phyloP scores from a whole-genome alignment of 2,888 invertebrate species.

The Chymomyza caudatula region DNA sequence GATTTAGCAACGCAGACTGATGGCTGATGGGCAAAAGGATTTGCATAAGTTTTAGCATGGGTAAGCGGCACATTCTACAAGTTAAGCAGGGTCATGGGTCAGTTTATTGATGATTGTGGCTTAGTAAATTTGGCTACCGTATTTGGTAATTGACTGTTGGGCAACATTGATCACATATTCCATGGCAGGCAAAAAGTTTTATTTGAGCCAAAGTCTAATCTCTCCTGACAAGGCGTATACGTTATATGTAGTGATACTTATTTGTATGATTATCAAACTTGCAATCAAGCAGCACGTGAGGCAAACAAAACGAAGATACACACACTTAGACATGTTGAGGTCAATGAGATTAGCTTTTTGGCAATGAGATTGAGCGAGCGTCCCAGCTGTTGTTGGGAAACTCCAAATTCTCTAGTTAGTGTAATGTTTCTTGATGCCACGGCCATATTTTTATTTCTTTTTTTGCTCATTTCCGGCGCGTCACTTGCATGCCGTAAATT shows the following conservation, averaged over 20 bases:
- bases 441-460: conserved; percentile 11
- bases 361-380: background rate
- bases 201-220: background rate
- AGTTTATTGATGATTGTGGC: background rate
- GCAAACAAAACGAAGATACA: background rate
- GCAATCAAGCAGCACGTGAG: conserved; percentile 24
- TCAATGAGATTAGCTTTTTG: conserved; percentile 3
- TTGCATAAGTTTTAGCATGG: background rate
- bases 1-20: background rate
- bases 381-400: background rate
- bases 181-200: background rate
- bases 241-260: too few species aligned
- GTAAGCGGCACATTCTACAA: background rate
- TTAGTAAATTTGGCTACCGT: background rate
- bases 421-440: background rate
- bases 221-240: background rate
- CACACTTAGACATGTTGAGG: background rate
- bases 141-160: background rate
- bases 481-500: conserved; percentile 63
- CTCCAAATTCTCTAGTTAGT: background rate
- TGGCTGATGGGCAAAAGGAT: background rate
- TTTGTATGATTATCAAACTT: conserved; percentile 61
- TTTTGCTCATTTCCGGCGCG: conserved; percentile 61
- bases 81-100: background rate
- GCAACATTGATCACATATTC: background rate